Conservation (phyloP, 2,113 vertebrate species). For the Axis porcinus region DNA sequence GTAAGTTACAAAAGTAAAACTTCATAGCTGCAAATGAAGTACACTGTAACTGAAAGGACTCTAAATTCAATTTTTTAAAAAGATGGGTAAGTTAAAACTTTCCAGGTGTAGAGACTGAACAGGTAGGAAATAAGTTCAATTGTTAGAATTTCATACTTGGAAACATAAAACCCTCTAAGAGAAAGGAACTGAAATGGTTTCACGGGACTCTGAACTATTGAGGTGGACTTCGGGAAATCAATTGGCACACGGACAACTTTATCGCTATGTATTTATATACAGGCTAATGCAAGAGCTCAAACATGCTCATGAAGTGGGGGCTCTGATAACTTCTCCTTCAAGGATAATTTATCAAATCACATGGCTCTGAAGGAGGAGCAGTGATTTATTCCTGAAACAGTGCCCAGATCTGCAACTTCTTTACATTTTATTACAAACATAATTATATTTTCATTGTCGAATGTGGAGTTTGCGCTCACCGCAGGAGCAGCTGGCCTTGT, state of each 20-base stretch:
- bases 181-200: not conserved
- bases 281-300: slow-evolving; percentile 25
- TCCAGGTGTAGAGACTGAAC: not conserved
- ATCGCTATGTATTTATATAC: slow-evolving; percentile 2
- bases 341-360: slow-evolving; percentile 55
- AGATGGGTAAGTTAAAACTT: not conserved
- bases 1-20: not conserved
- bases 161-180: rapidly evolving
- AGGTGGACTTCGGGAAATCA: not conserved
- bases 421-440: slow-evolving; percentile 30
- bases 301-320: slow-evolving; percentile 27
- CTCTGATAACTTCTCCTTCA: not conserved
- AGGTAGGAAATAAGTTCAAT: not conserved
- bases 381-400: not conserved
- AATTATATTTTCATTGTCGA: slow-evolving; percentile 59
- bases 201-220: not conserved
- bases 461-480: not conserved
- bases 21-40: not conserved
- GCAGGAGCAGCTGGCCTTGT: slow-evolving; percentile 59
- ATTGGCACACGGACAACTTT: not conserved
- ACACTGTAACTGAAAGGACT: not conserved
- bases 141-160: not conserved
- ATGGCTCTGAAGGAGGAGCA: not conserved
- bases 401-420: not conserved
- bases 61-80: not conserved